phyloP scores from a whole-genome alignment of 2,888 invertebrate species.

The Halocaridina rubra region DNA sequence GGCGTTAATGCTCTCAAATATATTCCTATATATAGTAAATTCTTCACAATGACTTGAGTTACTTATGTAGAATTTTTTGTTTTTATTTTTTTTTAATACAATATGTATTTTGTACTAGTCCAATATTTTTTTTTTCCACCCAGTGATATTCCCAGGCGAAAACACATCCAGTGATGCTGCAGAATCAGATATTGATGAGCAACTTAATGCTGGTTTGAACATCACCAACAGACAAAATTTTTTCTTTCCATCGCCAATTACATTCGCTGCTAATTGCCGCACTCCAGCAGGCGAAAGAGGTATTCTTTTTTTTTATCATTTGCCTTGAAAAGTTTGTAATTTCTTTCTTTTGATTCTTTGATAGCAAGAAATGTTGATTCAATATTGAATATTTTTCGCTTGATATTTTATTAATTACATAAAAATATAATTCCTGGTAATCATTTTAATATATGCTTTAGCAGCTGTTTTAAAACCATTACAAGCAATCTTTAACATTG shows the following conservation, averaged over 20 bases:
- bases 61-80: background rate
- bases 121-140: background rate
- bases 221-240: background rate
- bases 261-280: background rate
- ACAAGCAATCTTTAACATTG: background rate
- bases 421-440: too few species aligned
- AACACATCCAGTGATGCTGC: background rate
- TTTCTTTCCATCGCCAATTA: background rate
- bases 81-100: background rate
- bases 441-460: too few species aligned
- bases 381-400: too few species aligned
- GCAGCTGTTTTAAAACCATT: too few species aligned
- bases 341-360: too few species aligned
- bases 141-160: background rate
- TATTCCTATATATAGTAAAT: background rate
- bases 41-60: background rate
- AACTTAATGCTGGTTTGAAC: background rate
- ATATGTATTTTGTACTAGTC: background rate
- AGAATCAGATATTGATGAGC: background rate
- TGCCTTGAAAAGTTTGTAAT: too few species aligned
- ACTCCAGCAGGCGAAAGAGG: background rate
- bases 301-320: too few species aligned
- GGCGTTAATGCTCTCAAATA: background rate
- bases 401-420: too few species aligned
- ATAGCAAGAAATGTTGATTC: too few species aligned